Evolutionary conservation across 2,888 invertebrate species (phyloP).

Genomic region (Apantesis nais): DNA sequence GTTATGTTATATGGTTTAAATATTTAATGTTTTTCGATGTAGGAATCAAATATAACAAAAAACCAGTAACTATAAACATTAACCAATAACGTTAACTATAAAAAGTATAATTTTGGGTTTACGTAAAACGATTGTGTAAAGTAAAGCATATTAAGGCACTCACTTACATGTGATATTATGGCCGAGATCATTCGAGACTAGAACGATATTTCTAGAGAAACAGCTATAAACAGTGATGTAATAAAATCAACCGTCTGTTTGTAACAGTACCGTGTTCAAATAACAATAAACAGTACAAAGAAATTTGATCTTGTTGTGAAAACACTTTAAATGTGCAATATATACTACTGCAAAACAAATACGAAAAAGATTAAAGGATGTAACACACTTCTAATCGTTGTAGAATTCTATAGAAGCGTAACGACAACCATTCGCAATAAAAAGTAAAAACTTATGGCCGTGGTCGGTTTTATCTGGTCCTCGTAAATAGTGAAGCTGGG

Average conservation of each 20-base stretch:
- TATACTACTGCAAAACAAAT: slow-evolving; percentile 47
- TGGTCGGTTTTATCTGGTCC: slow-evolving; percentile 68
- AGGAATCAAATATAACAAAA: too few species aligned
- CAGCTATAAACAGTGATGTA: slow-evolving; percentile 10
- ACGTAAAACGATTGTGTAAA: neutral
- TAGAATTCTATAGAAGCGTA: slow-evolving; percentile 52
- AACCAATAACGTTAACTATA: neutral
- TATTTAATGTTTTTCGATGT: too few species aligned
- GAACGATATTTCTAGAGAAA: neutral
- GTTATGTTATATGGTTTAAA: too few species aligned
- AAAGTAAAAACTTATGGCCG: slow-evolving; percentile 64
- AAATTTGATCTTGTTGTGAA: slow-evolving; percentile 40
- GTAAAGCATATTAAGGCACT: neutral
- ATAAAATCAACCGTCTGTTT: slow-evolving; percentile 24
- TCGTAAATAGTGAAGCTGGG: slow-evolving; percentile 66
- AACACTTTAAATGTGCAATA: slow-evolving; percentile 31
- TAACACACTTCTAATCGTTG: slow-evolving; percentile 56
- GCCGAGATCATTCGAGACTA: neutral
- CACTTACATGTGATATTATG: neutral
- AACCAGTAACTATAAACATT: neutral
- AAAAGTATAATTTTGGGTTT: neutral
- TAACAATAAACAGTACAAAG: slow-evolving; percentile 28
- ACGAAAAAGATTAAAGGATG: slow-evolving; percentile 40
- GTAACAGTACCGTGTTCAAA: slow-evolving; percentile 20
- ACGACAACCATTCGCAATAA: slow-evolving; percentile 66